phyloP scores from a whole-genome alignment of 2,797 vertebrate species.

The Halcyon smyrnensis region DNA sequence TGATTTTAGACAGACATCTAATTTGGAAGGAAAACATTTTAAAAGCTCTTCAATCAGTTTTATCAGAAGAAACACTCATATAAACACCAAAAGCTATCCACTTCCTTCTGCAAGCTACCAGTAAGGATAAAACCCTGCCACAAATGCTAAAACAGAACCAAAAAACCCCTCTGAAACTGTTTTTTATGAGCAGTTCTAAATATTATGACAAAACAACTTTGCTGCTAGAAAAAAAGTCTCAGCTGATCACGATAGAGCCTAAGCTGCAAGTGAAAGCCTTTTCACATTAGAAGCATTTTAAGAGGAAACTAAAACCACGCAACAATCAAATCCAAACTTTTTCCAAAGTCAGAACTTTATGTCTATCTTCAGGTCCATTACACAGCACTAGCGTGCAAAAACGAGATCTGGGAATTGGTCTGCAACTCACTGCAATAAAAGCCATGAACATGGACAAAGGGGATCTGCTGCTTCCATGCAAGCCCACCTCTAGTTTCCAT shows the following conservation, averaged over 20 bases:
- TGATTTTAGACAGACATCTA: background rate
- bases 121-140: background rate
- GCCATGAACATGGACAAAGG: background rate
- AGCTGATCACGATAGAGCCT: background rate
- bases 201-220: background rate
- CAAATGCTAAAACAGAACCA: background rate
- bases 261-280: background rate
- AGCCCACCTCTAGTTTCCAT: background rate
- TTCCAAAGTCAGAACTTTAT: background rate
- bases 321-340: background rate
- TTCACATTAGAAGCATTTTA: background rate
- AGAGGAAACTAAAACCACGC: background rate
- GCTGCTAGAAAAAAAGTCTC: background rate
- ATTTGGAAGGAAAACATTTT: background rate
- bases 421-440: background rate
- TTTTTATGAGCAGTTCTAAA: background rate
- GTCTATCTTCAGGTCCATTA: background rate
- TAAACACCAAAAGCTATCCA: background rate
- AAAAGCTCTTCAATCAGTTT: background rate
- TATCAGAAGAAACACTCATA: background rate
- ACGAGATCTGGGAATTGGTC: background rate
- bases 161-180: background rate
- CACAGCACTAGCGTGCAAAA: accelerated
- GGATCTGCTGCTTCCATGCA: background rate
- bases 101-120: background rate